A percentile compares a stretch with the other conserved stretches of the same genome.
Evolutionary conservation across 2,797 vertebrate species (phyloP).

Genomic region (Pygocentrus nattereri): DNA sequence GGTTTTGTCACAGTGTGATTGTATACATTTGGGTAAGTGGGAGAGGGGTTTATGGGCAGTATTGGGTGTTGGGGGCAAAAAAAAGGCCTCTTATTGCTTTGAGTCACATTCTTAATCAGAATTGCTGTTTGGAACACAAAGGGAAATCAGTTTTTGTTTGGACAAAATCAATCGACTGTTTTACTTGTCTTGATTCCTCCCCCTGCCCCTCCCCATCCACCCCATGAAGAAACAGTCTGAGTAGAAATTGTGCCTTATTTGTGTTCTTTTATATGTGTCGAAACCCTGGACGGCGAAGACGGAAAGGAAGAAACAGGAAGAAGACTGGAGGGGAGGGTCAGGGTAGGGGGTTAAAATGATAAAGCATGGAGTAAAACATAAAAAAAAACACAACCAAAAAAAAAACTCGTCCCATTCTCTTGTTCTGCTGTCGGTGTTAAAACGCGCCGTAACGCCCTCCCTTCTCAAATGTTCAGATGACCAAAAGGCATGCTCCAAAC

Average conservation of each 20-base stretch:
- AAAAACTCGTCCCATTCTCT: not conserved
- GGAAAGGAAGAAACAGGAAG: slow-evolving; percentile 44
- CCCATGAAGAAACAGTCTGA: slow-evolving; percentile 75
- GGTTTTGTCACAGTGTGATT: slow-evolving; percentile 78
- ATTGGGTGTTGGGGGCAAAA: slow-evolving; percentile 37
- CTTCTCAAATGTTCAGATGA: slow-evolving; percentile 77
- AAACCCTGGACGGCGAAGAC: slow-evolving; percentile 82
- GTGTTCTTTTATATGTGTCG: slow-evolving; percentile 75
- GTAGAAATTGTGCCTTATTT: slow-evolving; percentile 99
- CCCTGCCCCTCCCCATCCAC: slow-evolving; percentile 26
- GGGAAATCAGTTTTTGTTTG: slow-evolving; percentile 40
- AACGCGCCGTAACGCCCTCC: slow-evolving; percentile 42
- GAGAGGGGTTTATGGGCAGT: not conserved
- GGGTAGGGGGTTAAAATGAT: not conserved
- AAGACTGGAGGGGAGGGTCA: slow-evolving; percentile 5
- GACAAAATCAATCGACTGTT: slow-evolving; percentile 67
- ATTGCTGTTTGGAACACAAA: slow-evolving; percentile 71
- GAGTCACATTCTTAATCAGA: slow-evolving; percentile 59
- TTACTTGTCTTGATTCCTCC: slow-evolving; percentile 45
- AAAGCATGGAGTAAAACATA: not conserved
- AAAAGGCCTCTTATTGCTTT: slow-evolving; percentile 37
- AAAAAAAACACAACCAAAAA: not conserved
- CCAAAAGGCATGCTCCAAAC: slow-evolving; percentile 82
- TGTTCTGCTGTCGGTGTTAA: not conserved
- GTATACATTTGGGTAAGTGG: slow-evolving; percentile 70